Base-by-base conservation (phyloP, 1,140 invertebrate species). In the Diploscapter pachys region DNA sequence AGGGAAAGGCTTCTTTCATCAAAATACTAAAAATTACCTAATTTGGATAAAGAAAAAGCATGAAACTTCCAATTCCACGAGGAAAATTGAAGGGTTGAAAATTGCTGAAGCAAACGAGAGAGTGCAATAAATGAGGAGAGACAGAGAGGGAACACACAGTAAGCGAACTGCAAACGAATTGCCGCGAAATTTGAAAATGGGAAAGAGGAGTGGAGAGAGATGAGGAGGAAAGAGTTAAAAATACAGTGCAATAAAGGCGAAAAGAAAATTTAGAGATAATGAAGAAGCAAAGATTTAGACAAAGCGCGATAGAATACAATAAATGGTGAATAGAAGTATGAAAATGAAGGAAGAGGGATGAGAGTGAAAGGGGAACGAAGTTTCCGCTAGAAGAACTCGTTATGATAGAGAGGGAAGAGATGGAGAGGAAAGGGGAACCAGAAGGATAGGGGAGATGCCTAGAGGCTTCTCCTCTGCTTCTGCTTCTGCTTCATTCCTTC, bases 101-200 rank as follows among this genome's bases (percentile, higher is more conserved):
- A 53, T 67, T 61, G 4, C 31, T 13, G 6, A 13, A 50, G 4
- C 51, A 49, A 70, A 59, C 55, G 5, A 3, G 3, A 70, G 62
- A 59, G 5, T 49, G 52, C 59, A 13, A 50, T 49, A 61, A 49
- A 57, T 70, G 4, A 5, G 4, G 31, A 70, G 8, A 9, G 5
- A 6, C 5, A 3, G 11, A 51, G 48, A 61, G 56, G 62, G 9
- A 31, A 50, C 63, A 70, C 11, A n/a, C 52, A 67, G 65, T 13
- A 52, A 9, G 31, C 48, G 8, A 52, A 67, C 9, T 13, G 4
- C 8, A 52, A 59, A 61, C 55, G 55, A 51, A 51, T 70, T 9
- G 68, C 68, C 63, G 68, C 63, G 62, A 70, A 59, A 61, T 55
- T 56, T 61, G 56, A 59, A 11, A 61, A 11, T 70, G 68, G 68